Evolutionary conservation across 2,797 vertebrate genomes (phyloP).

Genomic region (Cossypha niveicapilla): DNA sequence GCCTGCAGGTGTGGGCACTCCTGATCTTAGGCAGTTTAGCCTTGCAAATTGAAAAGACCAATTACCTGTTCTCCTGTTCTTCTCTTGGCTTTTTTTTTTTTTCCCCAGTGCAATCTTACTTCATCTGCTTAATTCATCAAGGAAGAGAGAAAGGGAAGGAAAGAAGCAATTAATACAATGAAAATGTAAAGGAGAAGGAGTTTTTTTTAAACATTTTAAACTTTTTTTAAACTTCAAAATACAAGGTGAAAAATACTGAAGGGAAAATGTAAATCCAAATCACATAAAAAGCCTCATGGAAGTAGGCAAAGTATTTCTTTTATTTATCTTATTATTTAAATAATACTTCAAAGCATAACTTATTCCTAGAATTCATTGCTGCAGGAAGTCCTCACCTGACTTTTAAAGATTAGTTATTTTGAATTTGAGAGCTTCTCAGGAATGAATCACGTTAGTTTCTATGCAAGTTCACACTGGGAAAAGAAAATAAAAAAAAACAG

Average conservation of each 20-base stretch:
- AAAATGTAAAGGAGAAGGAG: background rate
- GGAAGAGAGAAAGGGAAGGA: background rate
- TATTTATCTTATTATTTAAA: no score
- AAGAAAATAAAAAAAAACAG: background rate
- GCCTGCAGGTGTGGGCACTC: background rate
- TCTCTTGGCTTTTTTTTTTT: background rate
- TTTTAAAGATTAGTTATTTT: background rate
- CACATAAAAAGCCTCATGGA: background rate
- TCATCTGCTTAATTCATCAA: background rate
- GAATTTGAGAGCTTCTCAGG: background rate
- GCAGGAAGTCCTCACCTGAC: background rate
- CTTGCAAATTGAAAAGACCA: background rate
- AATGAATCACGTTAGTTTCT: background rate
- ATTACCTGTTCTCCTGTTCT: background rate
- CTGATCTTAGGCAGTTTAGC: background rate
- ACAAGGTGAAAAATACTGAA: background rate
- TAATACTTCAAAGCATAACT: background rate
- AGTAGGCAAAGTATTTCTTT: background rate
- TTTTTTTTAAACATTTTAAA: background rate
- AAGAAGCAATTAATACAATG: background rate
- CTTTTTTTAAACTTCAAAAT: background rate
- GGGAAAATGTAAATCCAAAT: background rate
- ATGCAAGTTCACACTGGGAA: background rate
- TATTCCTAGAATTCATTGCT: background rate
- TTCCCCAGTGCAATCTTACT: background rate